phyloP scores from a whole-genome alignment of 2,797 vertebrate species.

The Rhinoraja longicauda region DNA sequence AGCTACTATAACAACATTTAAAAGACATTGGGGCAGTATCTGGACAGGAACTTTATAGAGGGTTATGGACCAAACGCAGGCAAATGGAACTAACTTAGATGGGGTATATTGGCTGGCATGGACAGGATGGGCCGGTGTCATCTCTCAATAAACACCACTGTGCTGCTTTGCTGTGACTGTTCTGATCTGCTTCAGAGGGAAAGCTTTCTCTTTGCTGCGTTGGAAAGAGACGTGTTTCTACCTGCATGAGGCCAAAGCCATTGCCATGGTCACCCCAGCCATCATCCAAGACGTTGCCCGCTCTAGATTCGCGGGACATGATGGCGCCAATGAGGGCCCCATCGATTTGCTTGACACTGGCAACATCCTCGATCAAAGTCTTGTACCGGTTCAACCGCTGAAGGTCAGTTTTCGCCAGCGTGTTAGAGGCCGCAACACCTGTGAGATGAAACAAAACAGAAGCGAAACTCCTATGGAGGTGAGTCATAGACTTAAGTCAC shows the following conservation, averaged over 20 bases:
- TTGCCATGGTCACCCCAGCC: slow-evolving; percentile 50
- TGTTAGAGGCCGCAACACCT: slow-evolving; percentile 50
- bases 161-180: no score
- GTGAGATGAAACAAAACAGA: not conserved
- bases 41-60: no score
- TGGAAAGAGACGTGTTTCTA: slow-evolving; percentile 22
- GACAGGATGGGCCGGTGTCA: no score
- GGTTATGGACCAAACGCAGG: no score
- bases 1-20: no score
- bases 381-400: slow-evolving; percentile 46
- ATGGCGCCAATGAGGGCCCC: slow-evolving; percentile 49
- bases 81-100: no score
- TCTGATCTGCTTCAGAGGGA: not conserved
- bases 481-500: no score
- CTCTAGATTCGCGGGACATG: slow-evolving; percentile 51
- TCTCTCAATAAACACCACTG: no score
- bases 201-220: not conserved
- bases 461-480: not conserved
- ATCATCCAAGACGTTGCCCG: slow-evolving; percentile 43
- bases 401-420: slow-evolving; percentile 46
- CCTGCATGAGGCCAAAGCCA: slow-evolving; percentile 54
- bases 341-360: slow-evolving; percentile 44
- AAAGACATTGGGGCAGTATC: no score
- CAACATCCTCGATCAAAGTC: slow-evolving; percentile 44
- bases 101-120: no score